These are phyloP conservation scores for Hepsetus odoe DNA, from an alignment of 2,113 vertebrate species.

Conservation along the genomic window DNA sequence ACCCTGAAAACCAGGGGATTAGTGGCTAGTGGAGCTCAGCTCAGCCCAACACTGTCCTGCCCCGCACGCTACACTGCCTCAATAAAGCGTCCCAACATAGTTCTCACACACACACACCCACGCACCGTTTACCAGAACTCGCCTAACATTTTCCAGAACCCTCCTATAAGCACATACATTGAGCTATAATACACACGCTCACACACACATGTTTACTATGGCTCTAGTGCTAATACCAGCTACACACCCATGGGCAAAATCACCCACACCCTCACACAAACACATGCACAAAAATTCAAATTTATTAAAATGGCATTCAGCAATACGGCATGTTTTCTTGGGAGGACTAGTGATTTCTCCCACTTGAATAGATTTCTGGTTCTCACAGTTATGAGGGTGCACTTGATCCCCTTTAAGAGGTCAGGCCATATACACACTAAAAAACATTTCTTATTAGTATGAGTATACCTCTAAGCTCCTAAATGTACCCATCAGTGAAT, in stretches of 20 bases:
- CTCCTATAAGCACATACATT: conserved; percentile 27
- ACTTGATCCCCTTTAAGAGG: no score
- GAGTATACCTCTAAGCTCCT: not conserved
- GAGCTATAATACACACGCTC: no score
- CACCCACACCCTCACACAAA: no score
- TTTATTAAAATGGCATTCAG: no score
- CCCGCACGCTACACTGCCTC: conserved; percentile 82
- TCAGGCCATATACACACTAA: not conserved
- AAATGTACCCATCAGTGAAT: not conserved
- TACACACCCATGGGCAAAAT: no score
- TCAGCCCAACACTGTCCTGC: conserved; percentile 81
- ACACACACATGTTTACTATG: no score
- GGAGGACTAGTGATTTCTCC: no score
- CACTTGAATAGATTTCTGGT: no score
- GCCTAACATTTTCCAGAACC: conserved; percentile 7
- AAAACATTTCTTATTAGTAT: not conserved
- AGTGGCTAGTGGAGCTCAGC: conserved; percentile 79
- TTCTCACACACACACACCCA: conserved; percentile 72
- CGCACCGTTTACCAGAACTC: conserved; percentile 46
- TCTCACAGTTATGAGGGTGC: no score
- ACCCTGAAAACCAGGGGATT: conserved; percentile 98
- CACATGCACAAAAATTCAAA: no score
- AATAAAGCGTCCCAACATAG: conserved; percentile 68
- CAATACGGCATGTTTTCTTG: no score
- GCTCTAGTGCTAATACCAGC: no score